A percentile compares a stretch with the other conserved stretches of the same genome.
Evolutionary conservation across 2,113 vertebrate species (phyloP).

Genomic region (Typhlomys cinereus): DNA sequence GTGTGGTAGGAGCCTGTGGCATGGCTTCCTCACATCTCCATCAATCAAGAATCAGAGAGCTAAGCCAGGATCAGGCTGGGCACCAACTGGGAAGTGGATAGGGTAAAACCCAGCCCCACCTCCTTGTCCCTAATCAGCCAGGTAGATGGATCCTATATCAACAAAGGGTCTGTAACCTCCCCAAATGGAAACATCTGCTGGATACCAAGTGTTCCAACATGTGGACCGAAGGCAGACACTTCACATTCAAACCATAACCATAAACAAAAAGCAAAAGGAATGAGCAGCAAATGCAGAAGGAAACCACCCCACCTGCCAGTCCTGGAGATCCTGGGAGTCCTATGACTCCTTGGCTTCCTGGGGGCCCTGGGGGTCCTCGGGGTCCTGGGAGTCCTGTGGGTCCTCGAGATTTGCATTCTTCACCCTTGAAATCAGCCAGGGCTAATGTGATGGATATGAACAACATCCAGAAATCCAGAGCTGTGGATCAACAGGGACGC

Average conservation of each 20-base stretch:
- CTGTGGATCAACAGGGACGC: not conserved
- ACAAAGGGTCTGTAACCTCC: too few relatives aligned
- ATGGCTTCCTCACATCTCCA: too few relatives aligned
- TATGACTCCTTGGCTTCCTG: not conserved
- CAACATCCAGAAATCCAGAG: not conserved
- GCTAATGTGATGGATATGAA: not conserved
- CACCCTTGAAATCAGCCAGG: not conserved
- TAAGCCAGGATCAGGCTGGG: too few relatives aligned
- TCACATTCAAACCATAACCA: not conserved
- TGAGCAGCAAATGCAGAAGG: not conserved
- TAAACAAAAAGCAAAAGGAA: not conserved
- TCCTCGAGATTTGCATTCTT: not conserved
- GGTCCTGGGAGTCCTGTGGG: not conserved
- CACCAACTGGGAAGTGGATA: too few relatives aligned
- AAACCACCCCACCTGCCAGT: not conserved
- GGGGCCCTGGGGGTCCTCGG: not conserved
- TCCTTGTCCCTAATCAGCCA: too few relatives aligned
- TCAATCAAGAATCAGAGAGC: too few relatives aligned
- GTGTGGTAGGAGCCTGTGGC: too few relatives aligned
- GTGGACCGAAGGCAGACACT: not conserved
- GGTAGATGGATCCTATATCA: too few relatives aligned
- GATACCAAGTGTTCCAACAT: not conserved
- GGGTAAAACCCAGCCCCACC: too few relatives aligned
- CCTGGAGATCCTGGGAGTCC: not conserved
- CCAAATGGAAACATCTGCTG: not conserved